Evolutionary conservation across 2,113 vertebrate species (phyloP).

Genomic region (Dromaius novaehollandiae): DNA sequence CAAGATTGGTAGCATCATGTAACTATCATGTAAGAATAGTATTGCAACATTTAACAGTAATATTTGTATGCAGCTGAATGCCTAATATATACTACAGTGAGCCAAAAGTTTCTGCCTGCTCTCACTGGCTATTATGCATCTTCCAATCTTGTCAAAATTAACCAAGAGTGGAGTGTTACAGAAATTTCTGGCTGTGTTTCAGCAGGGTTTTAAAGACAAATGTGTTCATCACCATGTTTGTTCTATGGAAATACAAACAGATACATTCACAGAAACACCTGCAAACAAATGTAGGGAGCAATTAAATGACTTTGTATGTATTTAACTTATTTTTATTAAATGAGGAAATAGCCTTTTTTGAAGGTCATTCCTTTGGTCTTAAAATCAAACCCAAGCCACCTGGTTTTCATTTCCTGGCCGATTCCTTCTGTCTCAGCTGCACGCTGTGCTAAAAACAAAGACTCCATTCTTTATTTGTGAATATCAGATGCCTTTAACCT

Average conservation of each 20-base stretch:
- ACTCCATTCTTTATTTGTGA: conserved; percentile 49
- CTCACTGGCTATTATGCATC: background rate
- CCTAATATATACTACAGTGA: background rate
- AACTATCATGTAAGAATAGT: background rate
- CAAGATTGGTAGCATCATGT: background rate
- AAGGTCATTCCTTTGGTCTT: conserved; percentile 40
- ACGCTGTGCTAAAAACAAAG: conserved; percentile 53
- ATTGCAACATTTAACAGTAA: background rate
- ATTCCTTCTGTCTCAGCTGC: conserved; percentile 17
- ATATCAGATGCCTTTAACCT: background rate
- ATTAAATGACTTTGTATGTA: background rate
- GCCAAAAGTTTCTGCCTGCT: background rate
- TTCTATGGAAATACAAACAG: background rate
- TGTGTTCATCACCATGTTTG: background rate
- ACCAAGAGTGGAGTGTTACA: background rate
- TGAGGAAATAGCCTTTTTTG: conserved; percentile 21
- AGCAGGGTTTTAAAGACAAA: background rate
- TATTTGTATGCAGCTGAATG: background rate
- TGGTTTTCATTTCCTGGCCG: conserved; percentile 71
- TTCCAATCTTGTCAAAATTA: background rate
- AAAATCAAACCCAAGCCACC: conserved; percentile 41
- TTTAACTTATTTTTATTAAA: conserved; percentile 18
- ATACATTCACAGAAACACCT: background rate
- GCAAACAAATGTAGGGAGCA: background rate
- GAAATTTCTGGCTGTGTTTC: background rate